Base-by-base conservation (phyloP, 2,797 vertebrate species). In the Avahi laniger region DNA sequence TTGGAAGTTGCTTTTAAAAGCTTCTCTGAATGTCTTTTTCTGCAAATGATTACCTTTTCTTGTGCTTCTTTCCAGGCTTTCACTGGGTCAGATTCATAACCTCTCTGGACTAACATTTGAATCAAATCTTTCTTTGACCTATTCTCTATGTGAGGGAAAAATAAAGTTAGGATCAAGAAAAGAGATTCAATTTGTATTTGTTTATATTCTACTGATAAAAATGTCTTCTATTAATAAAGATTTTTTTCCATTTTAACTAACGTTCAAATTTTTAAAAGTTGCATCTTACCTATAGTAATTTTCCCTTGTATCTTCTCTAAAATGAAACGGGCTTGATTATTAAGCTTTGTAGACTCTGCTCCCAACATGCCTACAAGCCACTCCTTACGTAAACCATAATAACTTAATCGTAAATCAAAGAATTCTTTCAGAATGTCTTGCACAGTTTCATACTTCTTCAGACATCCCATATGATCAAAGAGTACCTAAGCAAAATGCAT, bases 261-360 rank as follows among this genome's bases (percentile, higher is more conserved):
- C 17, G 76, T 93, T 94, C 50, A 70, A 97, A 82, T 89, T 93
- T 89, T 91, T 93, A 41, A 95, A 89, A 67, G 14, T 83, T 93
- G 35, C 93, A 89, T 96, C 98, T 98, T 98, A 99, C 99, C 99
- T 35, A 99, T 99, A 52, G 99, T 95, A 84, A 99, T 97, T 98
- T 99, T 99, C 4, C 99, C 99, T 97, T 99, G 99, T 67, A 99
- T 99, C 99, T 99, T 99, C 98, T 99, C 99, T 91, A 99, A 99
- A 30, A 99, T 99, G 87, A 99, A 99, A 83, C 99, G 99, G 52
- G 99, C 99, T 98, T 99, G 99, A 98, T 99, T 99, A 97, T 99
- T 99, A 41, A 99, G 99, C 89, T 99, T 99, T 96, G 99, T 97
- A 14, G 99, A 99, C 95, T 99, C 99, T 0, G 99, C 99, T 10